Conservation (phyloP, 92 coral and sea anemone genomes). For the Epizoanthus stellaris region DNA sequence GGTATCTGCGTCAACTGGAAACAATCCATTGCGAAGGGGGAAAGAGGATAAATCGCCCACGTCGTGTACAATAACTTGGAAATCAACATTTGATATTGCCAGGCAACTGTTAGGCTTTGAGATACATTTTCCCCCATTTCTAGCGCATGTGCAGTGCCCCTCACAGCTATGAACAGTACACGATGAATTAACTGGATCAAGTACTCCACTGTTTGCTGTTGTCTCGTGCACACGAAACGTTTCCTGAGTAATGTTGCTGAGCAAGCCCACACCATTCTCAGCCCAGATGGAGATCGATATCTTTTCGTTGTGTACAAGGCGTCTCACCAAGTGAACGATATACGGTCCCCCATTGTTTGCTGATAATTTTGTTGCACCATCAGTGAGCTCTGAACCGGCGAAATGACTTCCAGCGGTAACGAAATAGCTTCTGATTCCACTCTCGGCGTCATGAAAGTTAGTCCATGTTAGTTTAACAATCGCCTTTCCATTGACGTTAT, state of each 20-base stretch:
- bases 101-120: background rate
- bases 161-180: background rate
- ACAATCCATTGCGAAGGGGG: background rate
- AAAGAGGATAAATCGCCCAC: background rate
- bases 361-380: background rate
- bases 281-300: background rate
- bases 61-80: background rate
- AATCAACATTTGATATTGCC: background rate
- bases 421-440: background rate
- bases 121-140: background rate
- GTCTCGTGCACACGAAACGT: background rate
- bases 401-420: background rate
- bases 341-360: background rate
- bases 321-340: background rate
- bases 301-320: background rate
- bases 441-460: background rate
- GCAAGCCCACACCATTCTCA: background rate
- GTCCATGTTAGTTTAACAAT: background rate
- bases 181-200: background rate
- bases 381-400: background rate
- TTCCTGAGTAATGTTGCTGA: background rate
- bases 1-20: background rate
- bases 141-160: background rate
- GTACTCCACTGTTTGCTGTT: slow-evolving; percentile 5
- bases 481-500: background rate